These are phyloP conservation scores for Tachysurus vachellii DNA, from an alignment of 2,113 vertebrate genomes.

Conservation along the genomic window DNA sequence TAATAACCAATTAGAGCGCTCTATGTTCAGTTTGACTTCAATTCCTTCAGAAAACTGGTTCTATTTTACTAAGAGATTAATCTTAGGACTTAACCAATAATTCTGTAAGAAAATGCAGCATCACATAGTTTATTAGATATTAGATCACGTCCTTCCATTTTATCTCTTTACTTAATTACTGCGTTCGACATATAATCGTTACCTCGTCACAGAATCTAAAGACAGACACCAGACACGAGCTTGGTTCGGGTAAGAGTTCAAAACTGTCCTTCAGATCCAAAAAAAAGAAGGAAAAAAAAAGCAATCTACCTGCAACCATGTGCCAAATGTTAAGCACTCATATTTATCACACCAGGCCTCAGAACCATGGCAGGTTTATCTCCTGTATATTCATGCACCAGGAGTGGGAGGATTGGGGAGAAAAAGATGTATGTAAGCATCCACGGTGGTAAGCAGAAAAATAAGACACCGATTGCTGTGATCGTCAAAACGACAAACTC, in stretches of 20 bases:
- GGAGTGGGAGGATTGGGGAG: background rate
- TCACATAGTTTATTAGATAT: background rate
- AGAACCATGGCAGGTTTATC: slow-evolving; percentile 28
- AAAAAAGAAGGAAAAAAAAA: too few species aligned
- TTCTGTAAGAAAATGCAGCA: background rate
- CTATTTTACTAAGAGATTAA: background rate
- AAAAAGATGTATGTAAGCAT: slow-evolving; percentile 34
- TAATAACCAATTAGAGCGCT: background rate
- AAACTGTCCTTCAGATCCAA: background rate
- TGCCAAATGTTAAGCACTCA: slow-evolving; percentile 1
- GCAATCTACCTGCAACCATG: slow-evolving; percentile 1
- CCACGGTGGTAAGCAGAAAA: slow-evolving; percentile 39
- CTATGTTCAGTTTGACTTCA: background rate
- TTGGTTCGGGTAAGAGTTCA: background rate
- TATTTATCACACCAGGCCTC: slow-evolving; percentile 14
- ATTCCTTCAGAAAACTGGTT: background rate
- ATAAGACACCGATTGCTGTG: slow-evolving; percentile 44
- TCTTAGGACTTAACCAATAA: background rate
- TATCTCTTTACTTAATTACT: slow-evolving; percentile 9
- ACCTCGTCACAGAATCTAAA: background rate
- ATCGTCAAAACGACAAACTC: slow-evolving; percentile 53
- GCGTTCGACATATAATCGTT: background rate
- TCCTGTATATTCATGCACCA: slow-evolving; percentile 27
- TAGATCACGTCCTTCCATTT: background rate
- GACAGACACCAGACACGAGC: background rate